Base-by-base conservation (phyloP, 2,113 vertebrate genomes). In the Hippocampus comes region DNA sequence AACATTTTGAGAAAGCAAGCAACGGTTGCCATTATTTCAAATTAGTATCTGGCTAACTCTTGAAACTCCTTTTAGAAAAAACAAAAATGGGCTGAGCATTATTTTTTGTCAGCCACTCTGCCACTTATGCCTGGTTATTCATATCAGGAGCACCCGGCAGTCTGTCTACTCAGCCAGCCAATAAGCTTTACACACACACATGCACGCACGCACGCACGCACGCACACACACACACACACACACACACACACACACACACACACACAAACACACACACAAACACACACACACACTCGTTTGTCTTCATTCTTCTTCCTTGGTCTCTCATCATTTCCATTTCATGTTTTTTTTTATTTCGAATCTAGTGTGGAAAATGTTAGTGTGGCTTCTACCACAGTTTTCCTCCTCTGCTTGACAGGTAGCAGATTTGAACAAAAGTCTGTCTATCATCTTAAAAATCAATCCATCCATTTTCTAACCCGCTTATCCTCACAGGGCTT, bases 81-180 rank as follows among this genome's bases (percentile, higher is more conserved):
- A 14, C 11, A 38, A 38, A 63, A 20, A n/a, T 21, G 38, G 21
- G 5, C 41, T 4, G 21, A 18, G 14, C 20, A 23, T 41, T 7
- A 12, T 23, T 64, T 23, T 12, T 59, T n/a, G 61, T 48, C 77
- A 71, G 49, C 69, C 77, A 72, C 20, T 68, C 77, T 72, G 69
- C 63, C 78, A 82, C 59, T 86, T 76, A 75, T 59, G 75, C 66
- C 30, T 56, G n/a, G 11, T 76, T 87, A 89, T 85, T 89, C 86
- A 85, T 87, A 89, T 80, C 71, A 64, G 68, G 72, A 17, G 55
- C 55, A 11, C 63, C 59, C 41, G 1, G 11, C 75, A 68, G 43
- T 78, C n/a, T 68, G 41, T 81, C 75, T 84, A 69, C 67, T 73
- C 65, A 70, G 76, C 70, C 67, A 71, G 64, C 42, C 71, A 75